Conservation (phyloP, 2,888 invertebrate species). For the Sphaerophoria rueppellii region DNA sequence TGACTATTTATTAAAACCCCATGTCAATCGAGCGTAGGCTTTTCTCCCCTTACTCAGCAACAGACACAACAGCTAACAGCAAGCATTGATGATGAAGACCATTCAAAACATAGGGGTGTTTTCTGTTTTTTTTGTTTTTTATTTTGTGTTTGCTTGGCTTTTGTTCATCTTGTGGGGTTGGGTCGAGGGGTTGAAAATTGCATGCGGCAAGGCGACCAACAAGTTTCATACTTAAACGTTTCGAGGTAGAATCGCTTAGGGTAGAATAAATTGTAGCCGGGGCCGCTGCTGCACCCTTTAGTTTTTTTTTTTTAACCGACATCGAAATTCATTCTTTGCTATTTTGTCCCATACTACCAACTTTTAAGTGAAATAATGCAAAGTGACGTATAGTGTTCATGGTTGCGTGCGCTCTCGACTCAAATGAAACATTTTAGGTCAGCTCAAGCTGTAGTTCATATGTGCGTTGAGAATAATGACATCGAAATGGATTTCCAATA, state of each 20-base stretch:
- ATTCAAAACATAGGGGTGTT: conserved; percentile 61
- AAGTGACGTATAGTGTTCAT: conserved; percentile 49
- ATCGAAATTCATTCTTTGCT: conserved; percentile 13
- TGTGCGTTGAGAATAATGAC: conserved; percentile 72
- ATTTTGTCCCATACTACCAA: conserved; percentile 11
- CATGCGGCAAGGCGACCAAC: conserved; percentile 70
- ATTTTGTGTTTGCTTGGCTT: background rate
- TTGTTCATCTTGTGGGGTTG: background rate
- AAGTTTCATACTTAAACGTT: conserved; percentile 71
- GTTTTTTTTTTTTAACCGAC: too few species aligned
- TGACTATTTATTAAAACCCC: conserved; percentile 69
- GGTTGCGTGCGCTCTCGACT: background rate
- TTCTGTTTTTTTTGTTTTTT: background rate
- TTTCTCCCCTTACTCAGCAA: conserved; percentile 47
- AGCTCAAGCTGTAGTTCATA: conserved; percentile 49
- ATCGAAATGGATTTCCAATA: conserved; percentile 73
- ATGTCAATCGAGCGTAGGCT: conserved; percentile 60
- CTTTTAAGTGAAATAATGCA: conserved; percentile 60
- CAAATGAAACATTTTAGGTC: conserved; percentile 12
- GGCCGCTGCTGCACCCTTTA: conserved; percentile 54
- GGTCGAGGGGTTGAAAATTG: conserved; percentile 41
- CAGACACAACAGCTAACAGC: conserved; percentile 45
- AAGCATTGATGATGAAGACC: conserved; percentile 43
- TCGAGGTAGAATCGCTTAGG: conserved; percentile 71
- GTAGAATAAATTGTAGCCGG: conserved; percentile 67